Percentiles rank a stretch among this genome's conserved stretches.
Conservation (phyloP, 2,113 vertebrate species). For the Colius striatus region DNA sequence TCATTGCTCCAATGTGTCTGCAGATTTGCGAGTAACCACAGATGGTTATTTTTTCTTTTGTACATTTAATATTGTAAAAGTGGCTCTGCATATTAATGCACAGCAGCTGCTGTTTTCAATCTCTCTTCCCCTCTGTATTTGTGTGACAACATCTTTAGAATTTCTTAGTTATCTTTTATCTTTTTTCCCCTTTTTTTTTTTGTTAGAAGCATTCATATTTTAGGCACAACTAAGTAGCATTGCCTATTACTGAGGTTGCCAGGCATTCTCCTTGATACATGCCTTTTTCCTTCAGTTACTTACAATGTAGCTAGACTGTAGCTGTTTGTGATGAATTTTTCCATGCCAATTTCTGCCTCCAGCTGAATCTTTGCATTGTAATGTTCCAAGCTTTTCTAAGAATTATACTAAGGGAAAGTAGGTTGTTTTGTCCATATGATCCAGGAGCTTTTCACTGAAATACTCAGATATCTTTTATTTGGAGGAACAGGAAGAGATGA, state of each 20-base stretch:
- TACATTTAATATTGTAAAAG: neutral
- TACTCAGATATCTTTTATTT: neutral
- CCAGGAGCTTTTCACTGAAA: constrained; percentile 15
- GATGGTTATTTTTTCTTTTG: neutral
- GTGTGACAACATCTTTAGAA: neutral
- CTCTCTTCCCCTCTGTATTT: neutral
- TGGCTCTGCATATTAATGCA: neutral
- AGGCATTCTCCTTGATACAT: neutral
- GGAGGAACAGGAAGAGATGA: neutral
- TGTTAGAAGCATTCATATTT: neutral
- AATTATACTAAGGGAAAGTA: neutral
- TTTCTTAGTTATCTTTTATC: neutral
- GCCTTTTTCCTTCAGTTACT: constrained; percentile 31
- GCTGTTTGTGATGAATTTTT: constrained; percentile 37
- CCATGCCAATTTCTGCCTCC: constrained; percentile 31
- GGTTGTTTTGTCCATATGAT: neutral
- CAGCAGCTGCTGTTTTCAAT: neutral
- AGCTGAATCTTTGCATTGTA: constrained; percentile 36
- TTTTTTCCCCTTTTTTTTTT: neutral
- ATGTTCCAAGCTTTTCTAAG: constrained; percentile 24
- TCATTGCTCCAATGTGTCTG: neutral
- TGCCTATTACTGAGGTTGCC: neutral
- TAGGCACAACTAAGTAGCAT: neutral
- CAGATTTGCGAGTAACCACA: neutral
- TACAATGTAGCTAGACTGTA: constrained; percentile 15